phyloP scores from a whole-genome alignment of 2,888 invertebrate species.

The Sceliomorpha sp. region DNA sequence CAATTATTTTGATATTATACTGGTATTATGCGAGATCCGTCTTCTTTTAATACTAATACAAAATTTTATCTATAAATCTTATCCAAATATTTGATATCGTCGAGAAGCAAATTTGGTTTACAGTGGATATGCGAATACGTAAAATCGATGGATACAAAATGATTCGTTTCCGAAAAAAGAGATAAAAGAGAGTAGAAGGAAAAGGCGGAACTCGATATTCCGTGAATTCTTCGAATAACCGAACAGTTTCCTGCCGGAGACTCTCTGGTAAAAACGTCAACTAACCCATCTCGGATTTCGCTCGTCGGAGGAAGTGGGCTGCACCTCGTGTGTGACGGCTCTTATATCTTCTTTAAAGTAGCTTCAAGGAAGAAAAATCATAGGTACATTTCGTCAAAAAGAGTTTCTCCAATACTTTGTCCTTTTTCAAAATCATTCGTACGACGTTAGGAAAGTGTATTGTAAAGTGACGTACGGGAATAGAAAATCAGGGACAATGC shows the following conservation, averaged over 20 bases:
- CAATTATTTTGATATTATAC: too few species aligned
- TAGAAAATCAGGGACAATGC: too few species aligned
- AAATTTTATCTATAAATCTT: constrained; percentile 42
- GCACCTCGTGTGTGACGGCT: constrained; percentile 61
- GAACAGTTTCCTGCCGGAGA: constrained; percentile 59
- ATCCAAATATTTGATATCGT: constrained; percentile 7
- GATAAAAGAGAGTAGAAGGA: constrained; percentile 6
- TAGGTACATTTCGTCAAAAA: constrained; percentile 49
- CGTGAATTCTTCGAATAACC: constrained; percentile 62
- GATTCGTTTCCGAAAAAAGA: constrained; percentile 45
- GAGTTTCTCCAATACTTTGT: constrained; percentile 40
- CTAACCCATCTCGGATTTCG: constrained; percentile 64
- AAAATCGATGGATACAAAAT: constrained; percentile 49
- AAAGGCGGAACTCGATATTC: constrained; percentile 63
- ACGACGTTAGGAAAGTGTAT: constrained; percentile 12
- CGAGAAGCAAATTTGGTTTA: constrained; percentile 33
- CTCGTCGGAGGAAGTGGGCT: constrained; percentile 67
- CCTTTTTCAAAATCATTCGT: constrained; percentile 22
- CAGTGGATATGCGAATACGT: constrained; percentile 45
- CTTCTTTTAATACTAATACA: too few species aligned
- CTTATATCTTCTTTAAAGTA: constrained; percentile 61
- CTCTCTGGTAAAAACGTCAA: constrained; percentile 56
- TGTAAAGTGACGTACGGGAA: too few species aligned
- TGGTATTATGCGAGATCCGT: too few species aligned
- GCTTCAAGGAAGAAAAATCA: constrained; percentile 50